Evolutionary conservation across 2,113 vertebrate species (phyloP), one percentile per base, ranked within the genome.

Genomic region (Calyptomena viridis): DNA sequence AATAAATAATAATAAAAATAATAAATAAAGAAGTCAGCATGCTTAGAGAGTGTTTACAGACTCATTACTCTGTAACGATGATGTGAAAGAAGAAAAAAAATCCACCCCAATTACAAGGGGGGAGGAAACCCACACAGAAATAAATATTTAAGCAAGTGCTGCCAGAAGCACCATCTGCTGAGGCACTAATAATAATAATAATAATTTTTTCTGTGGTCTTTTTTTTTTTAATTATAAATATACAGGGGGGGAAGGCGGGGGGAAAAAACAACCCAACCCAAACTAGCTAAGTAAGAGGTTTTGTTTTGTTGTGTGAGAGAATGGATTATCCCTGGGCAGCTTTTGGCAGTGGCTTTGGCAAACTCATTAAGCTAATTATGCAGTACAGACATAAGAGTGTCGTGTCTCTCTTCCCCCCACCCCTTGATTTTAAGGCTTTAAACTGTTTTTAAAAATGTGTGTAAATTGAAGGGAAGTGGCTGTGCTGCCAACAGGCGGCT

Each of bases 141-240:
- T 98, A 99, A 98, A 98, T 98, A 99, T 99, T 99, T 97, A 98
- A 98, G 94, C 97, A 97, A 97, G 97, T 95, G 97, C 98, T 99
- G 99, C 98, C 98, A 99, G 98, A 98, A 98, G 97, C 97, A 98
- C 98, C 99, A 99, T 99, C 98, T 99, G 99, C 97, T 97, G 96
- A 98, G 96, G 97, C 95, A 92, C 95, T 97, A 95, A 97, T 95
- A 97, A 95, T 95, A 93, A 97, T 94, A 89, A 96, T 91, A 78
- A 96, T 88, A 82, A 92, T 95, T 83, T 90, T 96, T 96, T 90
- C 85, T 95, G 96, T 88, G 93, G 95, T 92, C 20, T 91, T 90
- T 95, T 95, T 94, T 93, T 86, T 94, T 88, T 68, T 77, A 84
- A 95, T 95, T 91, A 95, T 92, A 96, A 95, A 94, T 75, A 84